These are phyloP conservation scores for Hypselothyrea guttata DNA, from an alignment of 2,888 invertebrate species.

Conservation along the genomic window DNA sequence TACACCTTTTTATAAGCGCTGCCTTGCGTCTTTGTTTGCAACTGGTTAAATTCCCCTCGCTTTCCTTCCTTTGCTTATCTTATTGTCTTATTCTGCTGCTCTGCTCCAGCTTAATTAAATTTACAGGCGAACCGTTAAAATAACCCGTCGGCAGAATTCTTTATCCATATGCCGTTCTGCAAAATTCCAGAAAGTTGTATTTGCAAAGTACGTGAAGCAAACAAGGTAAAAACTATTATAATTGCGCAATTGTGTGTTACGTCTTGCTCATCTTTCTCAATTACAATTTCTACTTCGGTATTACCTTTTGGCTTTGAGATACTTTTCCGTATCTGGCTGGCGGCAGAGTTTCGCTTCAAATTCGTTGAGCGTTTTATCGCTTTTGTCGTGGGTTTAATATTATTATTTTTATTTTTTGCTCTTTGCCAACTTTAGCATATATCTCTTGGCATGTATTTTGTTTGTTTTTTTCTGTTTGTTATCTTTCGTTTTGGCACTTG, in stretches of 20 bases:
- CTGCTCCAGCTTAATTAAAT: constrained; percentile 57
- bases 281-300: constrained; percentile 7
- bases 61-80: neutral
- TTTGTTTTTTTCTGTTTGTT: constrained; percentile 10
- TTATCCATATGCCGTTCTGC: constrained; percentile 26
- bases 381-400: constrained; percentile 19
- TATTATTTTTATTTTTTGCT: constrained; percentile 23
- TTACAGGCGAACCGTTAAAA: constrained; percentile 63
- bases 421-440: constrained; percentile 38
- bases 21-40: constrained; percentile 57
- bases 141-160: constrained; percentile 47
- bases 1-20: constrained; percentile 5
- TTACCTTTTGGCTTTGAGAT: constrained; percentile 62
- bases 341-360: constrained; percentile 11
- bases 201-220: constrained; percentile 30
- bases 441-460: constrained; percentile 20
- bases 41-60: constrained; percentile 18
- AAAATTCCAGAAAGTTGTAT: constrained; percentile 20
- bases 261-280: constrained; percentile 1
- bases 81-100: no score
- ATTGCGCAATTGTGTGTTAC: constrained; percentile 49
- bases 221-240: constrained; percentile 40
- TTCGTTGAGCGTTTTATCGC: constrained; percentile 37
- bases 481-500: constrained; percentile 32
- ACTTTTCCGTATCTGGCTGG: constrained; percentile 38